Base-by-base conservation (phyloP, 2,797 vertebrate species). In the Gymnoscopelus braueri region DNA sequence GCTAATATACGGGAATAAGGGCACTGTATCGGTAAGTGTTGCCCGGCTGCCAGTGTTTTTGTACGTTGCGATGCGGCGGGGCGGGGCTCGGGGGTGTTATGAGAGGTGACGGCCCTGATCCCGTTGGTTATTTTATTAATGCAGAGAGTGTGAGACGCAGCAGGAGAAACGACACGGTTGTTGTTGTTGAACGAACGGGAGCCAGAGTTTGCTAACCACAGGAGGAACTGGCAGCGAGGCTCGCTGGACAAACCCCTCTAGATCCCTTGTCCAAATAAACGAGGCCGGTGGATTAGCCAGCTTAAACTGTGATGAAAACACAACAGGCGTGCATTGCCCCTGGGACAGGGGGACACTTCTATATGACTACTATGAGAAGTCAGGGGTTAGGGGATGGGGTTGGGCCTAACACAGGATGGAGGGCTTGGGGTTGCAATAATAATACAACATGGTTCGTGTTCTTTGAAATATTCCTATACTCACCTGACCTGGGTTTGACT, bases 221-320 rank as follows among this genome's bases (percentile, higher is more conserved):
- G 80, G 39, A 53, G 67, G 55, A 83, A 44, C 79, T 80, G 86
- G 84, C 84, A 79, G 77, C 50, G 57, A 79, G n/a, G 44, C 75
- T 76, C 71, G 15, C 72, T 63, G 74, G 82, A 74, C 82, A 86
- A 84, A 83, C 69, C 80, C 74, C 77, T 47, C 67, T 60, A 81
- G 86, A 92, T 88, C 87, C 82, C 83, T 82, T 81, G 71, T 87
- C 81, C 82, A 91, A 91, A 90, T 90, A 91, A 91, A 91, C 78
- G 26, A 82, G 86, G 83, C 78, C 1, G 9, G 73, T 15, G 83
- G 89, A 91, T 94, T 89, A 91, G 76, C 48, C 62, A 73, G 87
- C 75, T 92, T 87, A 89, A 63, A 51, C 77, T 57, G 83, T 91
- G 87, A 94, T 91, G 91, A 92, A 94, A 94, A 92, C 88, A 91